Percentiles rank a stretch among this genome's conserved stretches.
Evolutionary conservation across 1,140 invertebrate genomes (phyloP).

Genomic region (Achroia grisella): DNA sequence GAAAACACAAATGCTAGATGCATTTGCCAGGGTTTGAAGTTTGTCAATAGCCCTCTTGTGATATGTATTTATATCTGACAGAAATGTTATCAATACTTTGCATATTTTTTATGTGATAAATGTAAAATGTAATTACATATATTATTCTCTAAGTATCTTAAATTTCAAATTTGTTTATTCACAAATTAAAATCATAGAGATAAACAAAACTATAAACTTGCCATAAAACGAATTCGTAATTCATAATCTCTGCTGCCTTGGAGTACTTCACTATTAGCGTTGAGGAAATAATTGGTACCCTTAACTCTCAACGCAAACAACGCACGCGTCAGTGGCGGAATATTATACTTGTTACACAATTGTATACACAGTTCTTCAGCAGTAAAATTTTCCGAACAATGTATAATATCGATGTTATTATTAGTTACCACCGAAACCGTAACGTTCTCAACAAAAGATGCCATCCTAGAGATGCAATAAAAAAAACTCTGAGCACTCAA

Average conservation of each 20-base stretch:
- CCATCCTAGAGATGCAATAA: conserved; percentile 38
- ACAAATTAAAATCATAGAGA: no score
- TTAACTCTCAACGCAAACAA: conserved; percentile 82
- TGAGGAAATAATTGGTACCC: conserved; percentile 78
- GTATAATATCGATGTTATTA: conserved; percentile 40
- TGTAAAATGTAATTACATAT: no score
- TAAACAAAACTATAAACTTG: conserved; percentile 34
- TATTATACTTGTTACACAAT: conserved; percentile 80
- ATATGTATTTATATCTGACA: no score
- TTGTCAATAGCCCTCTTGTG: no score
- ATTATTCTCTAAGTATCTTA: no score
- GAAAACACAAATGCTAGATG: no score
- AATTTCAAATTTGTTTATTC: no score
- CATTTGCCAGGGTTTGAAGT: no score
- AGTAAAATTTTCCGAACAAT: conserved; percentile 47
- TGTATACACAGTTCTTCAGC: conserved; percentile 82
- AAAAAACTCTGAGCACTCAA: no score
- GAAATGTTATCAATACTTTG: not conserved
- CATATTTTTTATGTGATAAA: no score
- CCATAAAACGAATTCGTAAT: conserved; percentile 86
- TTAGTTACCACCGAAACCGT: conserved; percentile 57
- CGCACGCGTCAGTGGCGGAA: conserved; percentile 83
- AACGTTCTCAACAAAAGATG: conserved; percentile 45
- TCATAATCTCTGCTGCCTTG: conserved; percentile 76
- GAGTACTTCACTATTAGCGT: conserved; percentile 74